Evolutionary conservation across 2,888 invertebrate species (phyloP).

Genomic region (Eugnorisma glareosa): DNA sequence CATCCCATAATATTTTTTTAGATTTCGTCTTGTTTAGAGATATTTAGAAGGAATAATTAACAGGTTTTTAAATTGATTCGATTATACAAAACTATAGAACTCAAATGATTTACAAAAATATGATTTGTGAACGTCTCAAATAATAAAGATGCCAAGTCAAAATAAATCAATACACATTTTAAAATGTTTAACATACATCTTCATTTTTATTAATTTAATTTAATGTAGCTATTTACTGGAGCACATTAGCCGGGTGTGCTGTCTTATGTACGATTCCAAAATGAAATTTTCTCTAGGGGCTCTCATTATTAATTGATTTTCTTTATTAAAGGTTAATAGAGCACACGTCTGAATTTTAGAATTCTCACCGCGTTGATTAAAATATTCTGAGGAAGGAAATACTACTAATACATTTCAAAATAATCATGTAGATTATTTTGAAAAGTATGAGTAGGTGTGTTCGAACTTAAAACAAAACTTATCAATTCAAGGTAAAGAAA

Average conservation of each 20-base stretch:
- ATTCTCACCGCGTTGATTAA: not conserved
- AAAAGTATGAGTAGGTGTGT: slow-evolving; percentile 6
- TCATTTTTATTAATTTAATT: slow-evolving; percentile 3
- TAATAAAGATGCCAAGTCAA: not conserved
- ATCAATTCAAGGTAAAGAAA: slow-evolving; percentile 68
- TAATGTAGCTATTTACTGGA: not conserved
- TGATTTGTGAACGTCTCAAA: not conserved
- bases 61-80: not conserved
- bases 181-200: not conserved
- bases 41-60: not conserved
- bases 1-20: not conserved
- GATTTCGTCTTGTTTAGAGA: too few species aligned
- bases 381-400: not conserved
- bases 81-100: not conserved
- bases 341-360: not conserved
- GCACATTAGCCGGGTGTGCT: slow-evolving; percentile 5
- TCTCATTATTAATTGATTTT: slow-evolving; percentile 4
- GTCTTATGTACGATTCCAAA: slow-evolving; percentile 18
- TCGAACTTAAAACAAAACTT: slow-evolving; percentile 45
- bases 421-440: not conserved
- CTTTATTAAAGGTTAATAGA: not conserved
- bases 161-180: not conserved
- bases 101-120: not conserved
- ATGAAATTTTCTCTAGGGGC: not conserved
- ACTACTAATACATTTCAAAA: not conserved